Conservation (phyloP, 2,888 invertebrate species). For the Galerucella pusilla region DNA sequence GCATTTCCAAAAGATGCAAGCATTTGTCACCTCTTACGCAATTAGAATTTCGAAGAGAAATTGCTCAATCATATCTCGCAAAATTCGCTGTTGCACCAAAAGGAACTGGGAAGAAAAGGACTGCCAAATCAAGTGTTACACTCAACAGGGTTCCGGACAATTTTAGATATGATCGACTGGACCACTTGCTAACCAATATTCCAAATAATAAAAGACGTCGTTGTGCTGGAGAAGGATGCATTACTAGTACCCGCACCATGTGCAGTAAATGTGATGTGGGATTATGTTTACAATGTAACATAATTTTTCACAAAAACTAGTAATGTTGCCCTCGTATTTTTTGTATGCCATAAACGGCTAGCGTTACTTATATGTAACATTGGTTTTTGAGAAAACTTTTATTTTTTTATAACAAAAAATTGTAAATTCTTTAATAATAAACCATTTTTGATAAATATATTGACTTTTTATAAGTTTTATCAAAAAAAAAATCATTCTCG, state of each 20-base stretch:
- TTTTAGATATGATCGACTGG: too few relatives aligned
- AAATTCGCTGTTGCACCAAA: constrained; percentile 29
- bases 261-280: constrained; percentile 28
- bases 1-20: constrained; percentile 1
- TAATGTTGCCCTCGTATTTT: not conserved
- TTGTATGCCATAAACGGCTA: constrained; percentile 16
- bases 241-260: constrained; percentile 18
- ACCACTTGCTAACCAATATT: too few relatives aligned
- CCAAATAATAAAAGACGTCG: constrained; percentile 18
- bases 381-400: too few relatives aligned
- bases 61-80: constrained; percentile 35
- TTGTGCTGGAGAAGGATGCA: constrained; percentile 34
- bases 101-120: constrained; percentile 25
- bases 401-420: too few relatives aligned
- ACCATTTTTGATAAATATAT: too few relatives aligned
- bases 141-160: too few relatives aligned
- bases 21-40: constrained; percentile 10
- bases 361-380: too few relatives aligned
- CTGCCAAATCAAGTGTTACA: too few relatives aligned
- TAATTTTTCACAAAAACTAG: constrained; percentile 16
- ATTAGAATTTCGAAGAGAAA: constrained; percentile 38
- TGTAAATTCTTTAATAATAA: too few relatives aligned
- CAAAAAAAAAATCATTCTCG: not conserved
- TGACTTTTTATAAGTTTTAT: too few relatives aligned
- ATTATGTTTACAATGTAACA: constrained; percentile 13